Evolutionary conservation across 1,140 invertebrate genomes (phyloP).

Genomic region (Bombus pascuorum): DNA sequence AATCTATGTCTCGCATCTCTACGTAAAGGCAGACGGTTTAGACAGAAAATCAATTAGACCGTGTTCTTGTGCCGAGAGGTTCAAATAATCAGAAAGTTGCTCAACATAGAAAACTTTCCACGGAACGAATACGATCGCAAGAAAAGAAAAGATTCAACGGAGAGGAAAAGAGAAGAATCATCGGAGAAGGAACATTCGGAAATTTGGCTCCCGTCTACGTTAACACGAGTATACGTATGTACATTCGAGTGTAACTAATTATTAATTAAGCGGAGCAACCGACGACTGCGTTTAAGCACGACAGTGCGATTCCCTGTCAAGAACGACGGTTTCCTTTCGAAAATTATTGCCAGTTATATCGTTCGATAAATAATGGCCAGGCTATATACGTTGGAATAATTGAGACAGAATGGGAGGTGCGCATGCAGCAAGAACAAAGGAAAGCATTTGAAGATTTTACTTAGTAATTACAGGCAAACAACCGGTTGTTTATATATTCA

Average conservation of each 20-base stretch:
- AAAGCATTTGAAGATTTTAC: neutral
- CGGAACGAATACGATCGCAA: neutral
- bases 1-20: neutral
- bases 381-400: neutral
- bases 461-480: too few relatives aligned
- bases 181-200: too few relatives aligned
- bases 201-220: neutral
- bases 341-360: too few relatives aligned
- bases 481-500: too few relatives aligned
- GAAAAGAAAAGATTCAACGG: neutral
- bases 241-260: neutral
- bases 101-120: neutral
- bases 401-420: neutral
- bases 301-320: neutral
- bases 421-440: neutral
- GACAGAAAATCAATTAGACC: neutral
- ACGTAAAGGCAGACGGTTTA: neutral
- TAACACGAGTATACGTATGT: neutral
- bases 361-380: too few relatives aligned
- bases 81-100: conserved; percentile 22
- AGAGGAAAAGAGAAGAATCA: neutral
- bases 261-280: conserved; percentile 52
- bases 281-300: conserved; percentile 68
- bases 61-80: neutral
- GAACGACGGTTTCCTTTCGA: neutral